Evolutionary conservation across 1,140 invertebrate genomes (phyloP).

Genomic region (Eupristina koningsbergeri): DNA sequence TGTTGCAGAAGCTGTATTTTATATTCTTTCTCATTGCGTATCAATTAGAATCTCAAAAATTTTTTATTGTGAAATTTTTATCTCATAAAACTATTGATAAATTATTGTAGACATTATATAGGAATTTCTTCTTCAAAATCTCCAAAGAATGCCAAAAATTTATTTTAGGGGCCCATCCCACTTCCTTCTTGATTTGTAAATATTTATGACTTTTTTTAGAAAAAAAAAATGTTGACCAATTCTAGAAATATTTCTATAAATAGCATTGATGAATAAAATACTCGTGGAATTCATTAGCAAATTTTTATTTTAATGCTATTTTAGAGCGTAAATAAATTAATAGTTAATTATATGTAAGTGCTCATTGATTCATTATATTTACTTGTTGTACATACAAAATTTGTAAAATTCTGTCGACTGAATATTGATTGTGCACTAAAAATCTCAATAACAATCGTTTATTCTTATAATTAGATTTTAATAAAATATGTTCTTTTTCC

Average conservation of each 20-base stretch:
- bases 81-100: constrained; percentile 23
- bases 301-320: not conserved
- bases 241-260: constrained; percentile 17
- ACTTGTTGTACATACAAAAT: not conserved
- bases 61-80: constrained; percentile 10
- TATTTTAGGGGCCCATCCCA: constrained; percentile 5
- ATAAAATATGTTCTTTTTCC: not conserved
- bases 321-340: not conserved
- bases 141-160: constrained; percentile 9
- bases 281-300: not conserved
- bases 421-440: too few species aligned
- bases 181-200: constrained; percentile 5
- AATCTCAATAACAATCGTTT: not conserved
- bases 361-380: not conserved
- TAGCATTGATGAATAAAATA: not conserved
- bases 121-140: constrained; percentile 14
- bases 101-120: not conserved
- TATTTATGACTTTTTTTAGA: constrained; percentile 17
- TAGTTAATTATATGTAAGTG: not conserved
- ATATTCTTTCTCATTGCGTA: not conserved
- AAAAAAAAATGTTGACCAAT: not conserved
- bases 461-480: not conserved
- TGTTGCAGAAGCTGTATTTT: not conserved
- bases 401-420: not conserved
- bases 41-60: not conserved